These are phyloP conservation scores for Acleris literana DNA, from an alignment of 2,888 invertebrate genomes.

Conservation along the genomic window DNA sequence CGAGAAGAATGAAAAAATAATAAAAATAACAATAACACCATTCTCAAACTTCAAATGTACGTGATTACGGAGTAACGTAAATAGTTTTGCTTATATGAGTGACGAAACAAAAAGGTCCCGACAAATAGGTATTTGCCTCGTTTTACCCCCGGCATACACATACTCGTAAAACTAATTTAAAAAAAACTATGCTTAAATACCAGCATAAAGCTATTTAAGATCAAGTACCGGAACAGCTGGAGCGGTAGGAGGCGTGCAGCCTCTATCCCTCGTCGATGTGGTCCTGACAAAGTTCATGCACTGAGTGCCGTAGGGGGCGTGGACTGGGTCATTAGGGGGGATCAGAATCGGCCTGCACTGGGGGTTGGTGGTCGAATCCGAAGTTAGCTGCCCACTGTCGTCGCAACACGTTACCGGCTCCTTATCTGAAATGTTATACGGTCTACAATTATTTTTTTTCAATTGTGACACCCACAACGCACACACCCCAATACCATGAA, in stretches of 20 bases:
- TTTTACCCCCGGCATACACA: no score
- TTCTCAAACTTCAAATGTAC: no score
- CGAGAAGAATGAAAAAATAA: no score
- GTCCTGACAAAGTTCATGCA: constrained; percentile 91
- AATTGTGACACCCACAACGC: background rate
- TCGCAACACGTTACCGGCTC: constrained; percentile 67
- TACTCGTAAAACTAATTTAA: no score
- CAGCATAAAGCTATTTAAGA: background rate
- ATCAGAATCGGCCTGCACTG: constrained; percentile 70
- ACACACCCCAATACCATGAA: background rate
- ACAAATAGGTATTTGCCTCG: no score
- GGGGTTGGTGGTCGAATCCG: constrained; percentile 60
- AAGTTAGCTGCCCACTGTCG: constrained; percentile 61
- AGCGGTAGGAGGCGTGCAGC: constrained; percentile 87
- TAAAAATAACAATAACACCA: no score
- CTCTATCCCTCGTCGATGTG: constrained; percentile 85
- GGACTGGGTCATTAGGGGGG: constrained; percentile 70
- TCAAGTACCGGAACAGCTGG: constrained; percentile 71
- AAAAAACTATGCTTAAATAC: background rate
- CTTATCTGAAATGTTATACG: constrained; percentile 53
- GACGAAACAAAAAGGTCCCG: no score
- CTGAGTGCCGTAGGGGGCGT: constrained; percentile 77
- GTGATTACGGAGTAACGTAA: no score
- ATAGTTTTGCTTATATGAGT: no score
- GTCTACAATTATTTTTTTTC: no score